These are phyloP conservation scores for Miichthys miiuy DNA, from an alignment of 2,797 vertebrate genomes.

Conservation along the genomic window DNA sequence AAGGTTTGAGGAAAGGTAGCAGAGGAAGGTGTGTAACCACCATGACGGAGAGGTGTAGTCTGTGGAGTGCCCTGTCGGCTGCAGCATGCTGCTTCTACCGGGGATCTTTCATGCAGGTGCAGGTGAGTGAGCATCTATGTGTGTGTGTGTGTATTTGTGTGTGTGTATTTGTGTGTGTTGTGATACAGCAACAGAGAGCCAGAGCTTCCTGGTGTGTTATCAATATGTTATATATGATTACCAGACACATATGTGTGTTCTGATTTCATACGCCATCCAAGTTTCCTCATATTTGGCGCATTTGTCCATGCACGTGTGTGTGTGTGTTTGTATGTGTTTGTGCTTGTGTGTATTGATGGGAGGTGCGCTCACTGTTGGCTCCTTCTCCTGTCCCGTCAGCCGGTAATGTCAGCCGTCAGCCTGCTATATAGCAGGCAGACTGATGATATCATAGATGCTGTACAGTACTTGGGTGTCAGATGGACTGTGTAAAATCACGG, in stretches of 20 bases:
- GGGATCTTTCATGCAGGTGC: conserved; percentile 98
- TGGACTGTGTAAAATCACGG: conserved; percentile 57
- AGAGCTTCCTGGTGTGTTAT: neutral
- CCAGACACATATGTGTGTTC: conserved; percentile 23
- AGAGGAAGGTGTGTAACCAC: conserved; percentile 65
- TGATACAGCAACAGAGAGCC: neutral
- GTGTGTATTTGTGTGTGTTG: conserved; percentile 8
- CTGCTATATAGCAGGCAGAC: conserved; percentile 48
- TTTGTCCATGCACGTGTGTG: conserved; percentile 13
- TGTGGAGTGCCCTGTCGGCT: conserved; percentile 97
- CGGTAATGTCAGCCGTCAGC: conserved; percentile 64
- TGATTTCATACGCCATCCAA: neutral
- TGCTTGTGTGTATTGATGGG: conserved; percentile 27
- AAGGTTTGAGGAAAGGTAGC: conserved; percentile 49
- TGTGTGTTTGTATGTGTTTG: conserved; percentile 8
- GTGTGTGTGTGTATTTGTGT: conserved; percentile 6
- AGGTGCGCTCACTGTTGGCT: conserved; percentile 55
- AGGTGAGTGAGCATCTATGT: conserved; percentile 87
- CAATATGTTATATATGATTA: neutral
- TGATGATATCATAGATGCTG: conserved; percentile 72
- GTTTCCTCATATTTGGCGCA: conserved; percentile 30
- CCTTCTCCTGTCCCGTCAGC: conserved; percentile 54
- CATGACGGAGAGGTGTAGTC: conserved; percentile 98
- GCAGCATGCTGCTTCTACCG: conserved; percentile 99
- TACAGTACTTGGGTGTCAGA: conserved; percentile 56